These are phyloP conservation scores for Rhamphomyia laevipes DNA, from an alignment of 2,888 invertebrate species.

Conservation along the genomic window DNA sequence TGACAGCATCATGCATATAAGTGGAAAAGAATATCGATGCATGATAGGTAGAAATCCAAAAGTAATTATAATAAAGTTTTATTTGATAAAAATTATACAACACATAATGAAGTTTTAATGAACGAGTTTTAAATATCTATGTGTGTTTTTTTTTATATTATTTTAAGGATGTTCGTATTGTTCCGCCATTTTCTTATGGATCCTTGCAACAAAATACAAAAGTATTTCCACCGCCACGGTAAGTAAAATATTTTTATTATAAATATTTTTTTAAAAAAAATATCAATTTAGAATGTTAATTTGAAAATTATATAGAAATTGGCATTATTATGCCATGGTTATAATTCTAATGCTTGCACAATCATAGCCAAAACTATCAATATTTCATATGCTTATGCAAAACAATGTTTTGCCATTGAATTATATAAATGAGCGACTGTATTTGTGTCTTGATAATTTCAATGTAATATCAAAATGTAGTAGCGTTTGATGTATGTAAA, in stretches of 20 bases:
- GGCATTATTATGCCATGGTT: no score
- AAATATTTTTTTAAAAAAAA: not conserved
- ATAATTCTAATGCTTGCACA: no score
- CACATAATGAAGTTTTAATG: not conserved
- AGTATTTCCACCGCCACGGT: conserved; percentile 31
- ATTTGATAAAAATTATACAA: not conserved
- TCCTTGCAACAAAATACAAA: conserved; percentile 30
- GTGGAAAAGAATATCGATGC: not conserved
- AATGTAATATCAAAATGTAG: no score
- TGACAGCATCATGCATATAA: not conserved
- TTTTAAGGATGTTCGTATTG: conserved; percentile 22
- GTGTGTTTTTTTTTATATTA: no score
- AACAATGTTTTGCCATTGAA: no score
- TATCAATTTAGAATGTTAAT: not conserved
- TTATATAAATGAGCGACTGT: no score
- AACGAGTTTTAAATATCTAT: no score
- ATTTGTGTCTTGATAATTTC: no score
- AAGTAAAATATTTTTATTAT: conserved; percentile 8
- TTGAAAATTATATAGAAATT: not conserved
- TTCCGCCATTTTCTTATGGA: conserved; percentile 34
- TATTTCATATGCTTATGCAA: no score
- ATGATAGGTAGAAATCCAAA: not conserved
- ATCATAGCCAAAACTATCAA: no score
- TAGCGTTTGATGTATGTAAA: no score
- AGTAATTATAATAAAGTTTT: not conserved